Conservation (phyloP, 2,113 vertebrate species). For the Pteronura brasiliensis region DNA sequence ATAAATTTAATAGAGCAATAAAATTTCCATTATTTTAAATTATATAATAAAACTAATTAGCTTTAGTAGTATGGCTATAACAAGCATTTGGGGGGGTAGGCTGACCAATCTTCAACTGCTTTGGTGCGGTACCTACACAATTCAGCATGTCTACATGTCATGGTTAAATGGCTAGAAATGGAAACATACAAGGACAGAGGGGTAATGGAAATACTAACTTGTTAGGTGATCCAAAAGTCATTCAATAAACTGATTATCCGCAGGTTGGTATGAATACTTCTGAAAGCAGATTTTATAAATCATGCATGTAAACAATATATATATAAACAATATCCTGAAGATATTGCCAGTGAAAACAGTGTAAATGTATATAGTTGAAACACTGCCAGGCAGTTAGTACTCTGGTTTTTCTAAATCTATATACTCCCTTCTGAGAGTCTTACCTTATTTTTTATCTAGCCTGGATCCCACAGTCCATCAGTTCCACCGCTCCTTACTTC, state of each 20-base stretch:
- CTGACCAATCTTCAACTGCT: background rate
- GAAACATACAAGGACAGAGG: background rate
- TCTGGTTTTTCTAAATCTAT: background rate
- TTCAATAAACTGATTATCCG: background rate
- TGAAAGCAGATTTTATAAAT: background rate
- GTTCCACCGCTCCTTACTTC: background rate
- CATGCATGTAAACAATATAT: background rate
- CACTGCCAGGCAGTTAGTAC: background rate
- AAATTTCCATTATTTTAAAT: constrained; percentile 45
- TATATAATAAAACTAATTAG: constrained; percentile 34
- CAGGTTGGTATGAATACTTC: background rate
- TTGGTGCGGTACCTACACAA: background rate
- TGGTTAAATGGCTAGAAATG: background rate
- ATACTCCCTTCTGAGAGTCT: background rate
- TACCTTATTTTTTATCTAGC: background rate
- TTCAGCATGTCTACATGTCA: background rate
- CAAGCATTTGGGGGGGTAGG: background rate
- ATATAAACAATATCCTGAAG: background rate
- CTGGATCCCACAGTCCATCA: background rate
- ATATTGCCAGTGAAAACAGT: background rate
- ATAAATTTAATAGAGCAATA: constrained; percentile 42
- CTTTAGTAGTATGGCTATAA: background rate
- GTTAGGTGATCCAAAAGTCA: background rate
- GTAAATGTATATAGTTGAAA: background rate
- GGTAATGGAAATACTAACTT: background rate